Percentiles rank a stretch among this genome's conserved stretches.
Conservation (phyloP, 2,888 invertebrate species). For the Heteromurus nitidus region DNA sequence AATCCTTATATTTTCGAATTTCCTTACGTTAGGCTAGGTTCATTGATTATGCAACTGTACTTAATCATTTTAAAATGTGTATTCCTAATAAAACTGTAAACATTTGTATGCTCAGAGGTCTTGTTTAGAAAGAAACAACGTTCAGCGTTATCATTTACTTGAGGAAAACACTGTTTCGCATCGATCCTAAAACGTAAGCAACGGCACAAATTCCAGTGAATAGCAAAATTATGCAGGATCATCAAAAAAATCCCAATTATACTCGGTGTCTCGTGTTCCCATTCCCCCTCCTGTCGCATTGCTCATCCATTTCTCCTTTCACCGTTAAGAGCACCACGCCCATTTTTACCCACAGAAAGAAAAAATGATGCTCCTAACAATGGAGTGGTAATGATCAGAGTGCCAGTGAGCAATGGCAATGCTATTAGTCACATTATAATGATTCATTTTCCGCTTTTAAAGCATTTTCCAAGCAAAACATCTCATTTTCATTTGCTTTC, state of each 20-base stretch:
- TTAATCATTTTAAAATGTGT: too few relatives aligned
- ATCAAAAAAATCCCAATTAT: not conserved
- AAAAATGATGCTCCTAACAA: not conserved
- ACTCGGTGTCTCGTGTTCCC: not conserved
- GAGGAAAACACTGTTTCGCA: too few relatives aligned
- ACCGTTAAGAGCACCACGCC: not conserved
- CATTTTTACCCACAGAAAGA: not conserved
- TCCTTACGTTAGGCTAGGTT: too few relatives aligned
- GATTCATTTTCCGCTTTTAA: constrained; percentile 25
- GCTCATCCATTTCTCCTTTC: not conserved
- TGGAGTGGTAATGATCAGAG: not conserved
- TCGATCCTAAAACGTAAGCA: not conserved
- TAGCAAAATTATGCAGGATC: not conserved
- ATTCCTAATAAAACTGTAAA: too few relatives aligned
- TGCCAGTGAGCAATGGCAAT: not conserved
- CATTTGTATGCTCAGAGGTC: too few relatives aligned
- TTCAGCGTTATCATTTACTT: too few relatives aligned
- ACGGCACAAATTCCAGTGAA: too few relatives aligned
- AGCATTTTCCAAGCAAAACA: constrained; percentile 23
- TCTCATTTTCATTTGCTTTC: too few relatives aligned
- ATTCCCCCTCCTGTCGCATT: not conserved
- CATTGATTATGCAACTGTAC: too few relatives aligned
- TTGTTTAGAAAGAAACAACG: too few relatives aligned
- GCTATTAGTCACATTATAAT: constrained; percentile 36
- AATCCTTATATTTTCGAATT: too few relatives aligned